Percentiles rank a stretch among this genome's conserved stretches.
phyloP scores from a whole-genome alignment of 2,888 invertebrate species.

The Eremobia ochroleuca region DNA sequence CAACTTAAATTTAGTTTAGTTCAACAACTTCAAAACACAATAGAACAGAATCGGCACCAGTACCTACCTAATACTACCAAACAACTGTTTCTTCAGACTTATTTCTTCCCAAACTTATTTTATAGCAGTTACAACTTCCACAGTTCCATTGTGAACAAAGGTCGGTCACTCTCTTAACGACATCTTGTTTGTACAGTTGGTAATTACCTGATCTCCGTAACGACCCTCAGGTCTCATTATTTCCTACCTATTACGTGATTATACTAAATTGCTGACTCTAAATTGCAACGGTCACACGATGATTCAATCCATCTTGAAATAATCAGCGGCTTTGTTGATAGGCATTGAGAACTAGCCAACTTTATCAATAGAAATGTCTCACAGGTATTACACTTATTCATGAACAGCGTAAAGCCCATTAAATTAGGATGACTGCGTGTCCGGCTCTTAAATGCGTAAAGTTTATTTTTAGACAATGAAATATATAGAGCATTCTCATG shows the following conservation, averaged over 20 bases:
- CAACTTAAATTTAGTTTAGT: no score
- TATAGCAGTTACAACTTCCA: slow-evolving; percentile 19
- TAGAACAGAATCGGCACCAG: no score
- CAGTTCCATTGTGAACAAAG: slow-evolving; percentile 37
- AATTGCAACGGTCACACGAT: slow-evolving; percentile 52
- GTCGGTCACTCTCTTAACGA: slow-evolving; percentile 50
- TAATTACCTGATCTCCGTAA: slow-evolving; percentile 62
- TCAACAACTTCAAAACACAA: no score
- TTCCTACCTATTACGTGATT: slow-evolving; percentile 54
- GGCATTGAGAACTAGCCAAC: slow-evolving; percentile 53
- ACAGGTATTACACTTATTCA: slow-evolving; percentile 67
- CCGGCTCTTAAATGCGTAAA: slow-evolving; percentile 19
- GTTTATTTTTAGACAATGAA: slow-evolving; percentile 37
- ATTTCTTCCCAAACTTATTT: slow-evolving; percentile 19
- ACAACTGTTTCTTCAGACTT: slow-evolving; percentile 14
- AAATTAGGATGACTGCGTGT: slow-evolving; percentile 21
- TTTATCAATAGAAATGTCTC: slow-evolving; percentile 63
- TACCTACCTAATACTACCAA: not conserved
- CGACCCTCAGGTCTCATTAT: slow-evolving; percentile 56
- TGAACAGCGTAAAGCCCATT: slow-evolving; percentile 26
- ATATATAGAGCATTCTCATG: not conserved
- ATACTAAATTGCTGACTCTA: slow-evolving; percentile 50
- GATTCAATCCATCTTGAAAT: slow-evolving; percentile 55
- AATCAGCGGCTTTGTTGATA: slow-evolving; percentile 38
- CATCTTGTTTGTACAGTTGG: slow-evolving; percentile 44